A percentile compares a stretch with the other conserved stretches of the same genome.
Evolutionary conservation across 1,140 invertebrate species (phyloP).

Genomic region (Pseudomyrmex pallidus): DNA sequence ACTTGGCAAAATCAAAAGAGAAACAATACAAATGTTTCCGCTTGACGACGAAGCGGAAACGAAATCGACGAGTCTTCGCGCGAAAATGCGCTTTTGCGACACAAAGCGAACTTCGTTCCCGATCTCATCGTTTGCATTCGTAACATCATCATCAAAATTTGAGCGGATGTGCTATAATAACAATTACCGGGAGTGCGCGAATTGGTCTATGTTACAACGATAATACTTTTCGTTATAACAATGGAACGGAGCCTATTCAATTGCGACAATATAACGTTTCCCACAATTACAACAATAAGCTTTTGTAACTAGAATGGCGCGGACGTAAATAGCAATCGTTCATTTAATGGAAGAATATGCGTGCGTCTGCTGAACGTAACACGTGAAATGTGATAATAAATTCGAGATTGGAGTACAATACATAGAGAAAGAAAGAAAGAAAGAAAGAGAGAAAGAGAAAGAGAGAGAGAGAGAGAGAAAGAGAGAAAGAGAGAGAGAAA

Average conservation of each 20-base stretch:
- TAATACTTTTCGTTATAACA: conserved; percentile 31
- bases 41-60: too few relatives aligned
- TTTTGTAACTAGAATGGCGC: conserved; percentile 18
- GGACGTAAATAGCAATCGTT: conserved; percentile 7
- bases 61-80: neutral
- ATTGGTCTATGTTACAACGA: neutral
- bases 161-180: neutral
- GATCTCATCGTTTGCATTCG: neutral
- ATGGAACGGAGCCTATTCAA: neutral
- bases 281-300: conserved; percentile 42
- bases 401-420: too few relatives aligned
- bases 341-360: conserved; percentile 35
- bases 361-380: neutral
- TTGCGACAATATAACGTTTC: conserved; percentile 25
- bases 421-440: too few relatives aligned
- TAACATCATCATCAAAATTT: neutral
- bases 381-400: too few relatives aligned
- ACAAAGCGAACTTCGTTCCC: too few relatives aligned
- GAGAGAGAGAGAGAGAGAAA: too few relatives aligned
- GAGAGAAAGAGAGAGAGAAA: too few relatives aligned
- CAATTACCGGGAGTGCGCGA: neutral
- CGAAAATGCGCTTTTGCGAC: neutral
- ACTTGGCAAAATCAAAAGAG: neutral
- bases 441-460: too few relatives aligned
- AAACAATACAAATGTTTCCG: neutral